Base-by-base conservation (phyloP, 2,797 vertebrate species). In the Gorsachius magnificus region DNA sequence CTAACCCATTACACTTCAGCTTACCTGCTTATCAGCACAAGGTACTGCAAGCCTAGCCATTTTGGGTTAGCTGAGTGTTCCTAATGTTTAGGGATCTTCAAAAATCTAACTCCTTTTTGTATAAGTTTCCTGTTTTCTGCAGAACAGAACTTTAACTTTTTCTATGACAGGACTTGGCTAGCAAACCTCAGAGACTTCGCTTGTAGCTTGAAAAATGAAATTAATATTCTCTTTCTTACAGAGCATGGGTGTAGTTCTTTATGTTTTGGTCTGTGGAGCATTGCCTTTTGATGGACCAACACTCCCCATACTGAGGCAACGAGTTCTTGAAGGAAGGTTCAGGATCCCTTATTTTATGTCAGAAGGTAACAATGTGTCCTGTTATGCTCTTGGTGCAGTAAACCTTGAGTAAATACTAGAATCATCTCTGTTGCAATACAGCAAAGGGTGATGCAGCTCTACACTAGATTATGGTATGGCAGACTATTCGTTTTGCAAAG, bases 341-440 rank as follows among this genome's bases (percentile, higher is more conserved):
- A 99, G 99, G 79, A 99, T 99, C 97, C 99, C 99, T 5, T 99
- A 99, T 97, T 99, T 99, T 97, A 99, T 99, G 99, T 99, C 99
- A 85, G 99, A 99, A 99, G 99, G 99, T 99, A 98, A 98, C 35
- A 7, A 0, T 10, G 19, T 22, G 26, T 71, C 45, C 28, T 57
- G 25, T 22, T 14, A 4, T 9, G 7, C 61, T 63, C 24, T 50
- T 45, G 6, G 22, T 7, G 75, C 17, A 71, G 7, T 66, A 36
- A 83, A 46, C 50, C 51, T 66, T 24, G 29, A 43, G 28, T 24
- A 19, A 78, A 87, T 54, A 11, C 24, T 48, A 58, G 57, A 38
- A 18, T n/a, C 9, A 17, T 5, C 25, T 35, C 28, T 20, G 9
- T 15, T 64, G 58, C 29, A 56, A 10, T 26, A 13, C 15, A 38